A percentile compares a stretch with the other conserved stretches of the same genome.
phyloP scores from a whole-genome alignment of 2,888 invertebrate species.

The Branchinecta sandiegonensis region DNA sequence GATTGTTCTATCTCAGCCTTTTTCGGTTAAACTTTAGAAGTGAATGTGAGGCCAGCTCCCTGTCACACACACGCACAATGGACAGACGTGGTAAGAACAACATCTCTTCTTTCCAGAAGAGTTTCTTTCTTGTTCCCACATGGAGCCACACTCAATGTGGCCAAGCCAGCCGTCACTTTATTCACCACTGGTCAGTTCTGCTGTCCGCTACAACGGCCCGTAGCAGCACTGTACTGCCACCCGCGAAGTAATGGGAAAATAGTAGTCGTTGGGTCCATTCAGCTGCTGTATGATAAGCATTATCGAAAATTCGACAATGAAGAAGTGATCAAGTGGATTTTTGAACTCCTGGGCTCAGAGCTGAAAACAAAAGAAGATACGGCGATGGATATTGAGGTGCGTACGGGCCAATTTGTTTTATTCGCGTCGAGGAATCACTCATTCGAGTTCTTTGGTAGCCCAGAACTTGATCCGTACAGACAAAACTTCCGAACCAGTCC shows the following conservation, averaged over 20 bases:
- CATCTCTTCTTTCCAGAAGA: background rate
- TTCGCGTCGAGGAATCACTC: too few species aligned
- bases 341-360: slow-evolving; percentile 52
- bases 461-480: too few species aligned
- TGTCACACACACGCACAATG: too few species aligned
- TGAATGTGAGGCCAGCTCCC: too few species aligned
- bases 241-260: slow-evolving; percentile 52
- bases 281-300: slow-evolving; percentile 83
- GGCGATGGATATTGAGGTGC: too few species aligned
- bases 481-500: too few species aligned
- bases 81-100: background rate
- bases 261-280: slow-evolving; percentile 77
- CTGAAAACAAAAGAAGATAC: slow-evolving; percentile 19
- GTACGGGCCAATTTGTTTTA: too few species aligned
- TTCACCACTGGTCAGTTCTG: slow-evolving; percentile 84
- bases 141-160: slow-evolving; percentile 86
- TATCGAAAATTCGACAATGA: slow-evolving; percentile 86
- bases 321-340: slow-evolving; percentile 68
- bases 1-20: too few species aligned
- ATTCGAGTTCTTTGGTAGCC: too few species aligned
- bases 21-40: too few species aligned
- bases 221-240: slow-evolving; percentile 57
- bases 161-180: slow-evolving; percentile 70
- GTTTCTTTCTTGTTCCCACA: slow-evolving; percentile 61
- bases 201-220: slow-evolving; percentile 82